Base-by-base conservation (phyloP, 2,888 invertebrate species). In the Mylabris sibirica region DNA sequence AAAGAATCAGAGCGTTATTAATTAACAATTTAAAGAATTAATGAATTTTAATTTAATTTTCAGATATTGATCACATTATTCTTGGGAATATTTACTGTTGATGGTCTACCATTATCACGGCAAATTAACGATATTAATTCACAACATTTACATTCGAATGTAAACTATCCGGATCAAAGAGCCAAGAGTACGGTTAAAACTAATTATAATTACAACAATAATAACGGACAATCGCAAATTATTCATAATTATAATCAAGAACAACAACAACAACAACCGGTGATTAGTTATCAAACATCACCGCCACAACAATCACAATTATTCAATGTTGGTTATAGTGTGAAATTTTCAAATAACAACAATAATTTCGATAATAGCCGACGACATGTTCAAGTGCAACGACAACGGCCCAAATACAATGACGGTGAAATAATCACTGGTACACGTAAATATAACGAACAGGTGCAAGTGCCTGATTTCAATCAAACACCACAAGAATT, bases 121-220 rank as follows among this genome's bases (percentile, higher is more conserved):
- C 60, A 60, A 41, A 59, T 64, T 9, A 66, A 68, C 63, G 59
- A 65, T 41, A 60, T 61, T 34, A 59, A 68, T 22, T 64, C 67
- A 64, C 65, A 68, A 64, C 41, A 68, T 22, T 62, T 79, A 3
- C 80, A 80, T 60, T 63, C 73, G 3, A 73, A 77, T 60, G 75
- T 77, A 5, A 72, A 74, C 24, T 70, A 76, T 70, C 76, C 76
- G 0, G 77, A 79, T 60, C 75, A 75, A 63, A 69, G 75, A 14
- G 78, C 81, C 0, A 73, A 78, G 70, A 80, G 80, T 63, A 71
- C 74, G 12, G 75, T 80, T 26, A 74, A 77, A 24, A 78, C 80
- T 14, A 75, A 75, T 24, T 68, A 75, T 38, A 68, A 73, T 44
- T 44, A 69, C 5, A 35, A 71, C 24, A 41, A 63, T 14, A 20